Conservation (phyloP, 2,113 vertebrate genomes). For the Danionella cerebrum region DNA sequence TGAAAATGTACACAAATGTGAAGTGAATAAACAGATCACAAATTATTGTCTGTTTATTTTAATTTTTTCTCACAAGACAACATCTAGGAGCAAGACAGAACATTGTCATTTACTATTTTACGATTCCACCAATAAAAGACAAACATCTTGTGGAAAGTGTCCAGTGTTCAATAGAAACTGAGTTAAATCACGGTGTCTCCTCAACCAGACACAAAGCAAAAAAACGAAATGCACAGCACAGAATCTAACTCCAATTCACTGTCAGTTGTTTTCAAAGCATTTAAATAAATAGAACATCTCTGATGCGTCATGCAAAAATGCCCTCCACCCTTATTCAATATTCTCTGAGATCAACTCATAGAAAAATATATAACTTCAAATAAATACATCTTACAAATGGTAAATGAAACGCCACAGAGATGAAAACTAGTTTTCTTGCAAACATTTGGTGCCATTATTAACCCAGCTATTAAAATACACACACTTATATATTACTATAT, state of each 20-base stretch:
- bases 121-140: neutral
- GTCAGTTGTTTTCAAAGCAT: slow-evolving; percentile 1
- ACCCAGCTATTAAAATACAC: neutral
- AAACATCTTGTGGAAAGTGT: slow-evolving; percentile 4
- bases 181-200: neutral
- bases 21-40: neutral
- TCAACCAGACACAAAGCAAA: slow-evolving; percentile 15
- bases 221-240: neutral
- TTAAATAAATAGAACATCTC: slow-evolving; percentile 31
- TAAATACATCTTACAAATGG: slow-evolving; percentile 36
- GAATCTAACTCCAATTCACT: too few species aligned
- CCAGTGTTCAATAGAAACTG: slow-evolving; percentile 15
- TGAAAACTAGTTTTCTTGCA: slow-evolving; percentile 8
- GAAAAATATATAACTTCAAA: slow-evolving; percentile 38
- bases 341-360: neutral
- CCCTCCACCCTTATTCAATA: slow-evolving; percentile 22
- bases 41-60: slow-evolving; percentile 4
- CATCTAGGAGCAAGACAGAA: slow-evolving; percentile 8
- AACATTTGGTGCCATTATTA: slow-evolving; percentile 22
- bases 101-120: neutral
- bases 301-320: slow-evolving; percentile 15
- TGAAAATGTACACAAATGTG: neutral
- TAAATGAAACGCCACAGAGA: slow-evolving; percentile 5
- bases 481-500: slow-evolving; percentile 8
- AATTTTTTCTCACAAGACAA: neutral